These are phyloP conservation scores for Pomatorhinus ruficollis DNA, from an alignment of 2,113 vertebrate genomes.

Conservation along the genomic window DNA sequence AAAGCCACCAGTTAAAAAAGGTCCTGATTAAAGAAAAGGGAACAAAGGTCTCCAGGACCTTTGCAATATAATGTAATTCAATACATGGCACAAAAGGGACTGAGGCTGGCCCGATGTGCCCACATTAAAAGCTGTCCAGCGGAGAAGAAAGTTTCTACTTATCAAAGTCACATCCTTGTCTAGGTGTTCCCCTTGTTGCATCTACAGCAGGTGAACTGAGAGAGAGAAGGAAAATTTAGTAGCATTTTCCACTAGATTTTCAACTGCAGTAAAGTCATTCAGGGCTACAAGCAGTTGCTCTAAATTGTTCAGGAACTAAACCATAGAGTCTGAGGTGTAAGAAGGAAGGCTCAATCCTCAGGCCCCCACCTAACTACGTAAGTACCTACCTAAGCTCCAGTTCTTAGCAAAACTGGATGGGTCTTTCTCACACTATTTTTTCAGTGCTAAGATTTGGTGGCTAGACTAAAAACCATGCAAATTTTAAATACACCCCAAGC, in stretches of 20 bases:
- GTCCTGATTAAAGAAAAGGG: not conserved
- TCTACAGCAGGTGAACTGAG: not conserved
- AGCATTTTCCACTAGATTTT: not conserved
- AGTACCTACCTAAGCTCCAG: not conserved
- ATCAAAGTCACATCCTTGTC: not conserved
- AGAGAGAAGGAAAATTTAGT: not conserved
- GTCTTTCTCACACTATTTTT: not conserved
- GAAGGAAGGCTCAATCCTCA: not conserved
- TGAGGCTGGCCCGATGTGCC: accelerated
- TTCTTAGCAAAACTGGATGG: not conserved
- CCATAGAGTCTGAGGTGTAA: not conserved
- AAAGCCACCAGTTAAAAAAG: not conserved
- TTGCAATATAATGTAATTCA: not conserved
- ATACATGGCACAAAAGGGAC: accelerated
- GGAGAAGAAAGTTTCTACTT: not conserved
- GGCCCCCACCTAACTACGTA: accelerated
- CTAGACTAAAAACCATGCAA: not conserved
- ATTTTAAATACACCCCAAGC: not conserved
- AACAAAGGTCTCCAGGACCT: not conserved
- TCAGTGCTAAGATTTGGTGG: not conserved
- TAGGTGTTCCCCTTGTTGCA: not conserved
- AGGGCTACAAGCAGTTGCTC: not conserved
- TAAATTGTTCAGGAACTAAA: not conserved
- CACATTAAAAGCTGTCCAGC: not conserved
- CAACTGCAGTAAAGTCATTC: not conserved